Evolutionary conservation across 2,888 invertebrate species (phyloP).

Genomic region (Neoaliturus tenellus): DNA sequence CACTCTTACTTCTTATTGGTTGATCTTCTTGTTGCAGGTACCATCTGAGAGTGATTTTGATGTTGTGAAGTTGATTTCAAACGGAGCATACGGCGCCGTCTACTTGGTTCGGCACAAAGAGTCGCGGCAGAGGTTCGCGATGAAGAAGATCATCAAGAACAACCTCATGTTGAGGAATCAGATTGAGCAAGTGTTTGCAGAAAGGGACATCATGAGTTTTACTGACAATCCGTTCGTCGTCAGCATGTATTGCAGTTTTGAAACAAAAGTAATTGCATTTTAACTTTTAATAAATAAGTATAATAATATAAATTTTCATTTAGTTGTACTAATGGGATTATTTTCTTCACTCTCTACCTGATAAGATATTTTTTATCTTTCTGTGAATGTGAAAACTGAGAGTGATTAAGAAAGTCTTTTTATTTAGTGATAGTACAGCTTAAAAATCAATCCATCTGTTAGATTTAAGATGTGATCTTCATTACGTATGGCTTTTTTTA

Average conservation of each 20-base stretch:
- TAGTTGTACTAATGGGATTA: too few relatives aligned
- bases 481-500: too few relatives aligned
- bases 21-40: conserved; percentile 60
- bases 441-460: too few relatives aligned
- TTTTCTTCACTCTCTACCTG: too few relatives aligned
- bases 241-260: conserved; percentile 99
- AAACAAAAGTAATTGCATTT: conserved; percentile 83
- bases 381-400: too few relatives aligned
- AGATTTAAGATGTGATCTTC: too few relatives aligned
- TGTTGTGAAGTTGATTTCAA: conserved; percentile 97
- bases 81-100: conserved; percentile 99
- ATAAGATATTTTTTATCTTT: too few relatives aligned
- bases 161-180: conserved; percentile 98
- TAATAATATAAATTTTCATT: too few relatives aligned
- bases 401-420: too few relatives aligned
- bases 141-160: conserved; percentile 99
- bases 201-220: conserved; percentile 98
- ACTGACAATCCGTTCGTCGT: conserved; percentile 99
- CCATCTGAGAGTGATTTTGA: conserved; percentile 96
- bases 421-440: too few relatives aligned
- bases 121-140: conserved; percentile 95
- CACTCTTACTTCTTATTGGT: too few relatives aligned
- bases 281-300: too few relatives aligned
- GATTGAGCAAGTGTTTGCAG: conserved; percentile 98
- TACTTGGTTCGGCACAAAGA: conserved; percentile 97